These are phyloP conservation scores for Hafferia zeledoni DNA, from an alignment of 2,797 vertebrate genomes.

Conservation along the genomic window DNA sequence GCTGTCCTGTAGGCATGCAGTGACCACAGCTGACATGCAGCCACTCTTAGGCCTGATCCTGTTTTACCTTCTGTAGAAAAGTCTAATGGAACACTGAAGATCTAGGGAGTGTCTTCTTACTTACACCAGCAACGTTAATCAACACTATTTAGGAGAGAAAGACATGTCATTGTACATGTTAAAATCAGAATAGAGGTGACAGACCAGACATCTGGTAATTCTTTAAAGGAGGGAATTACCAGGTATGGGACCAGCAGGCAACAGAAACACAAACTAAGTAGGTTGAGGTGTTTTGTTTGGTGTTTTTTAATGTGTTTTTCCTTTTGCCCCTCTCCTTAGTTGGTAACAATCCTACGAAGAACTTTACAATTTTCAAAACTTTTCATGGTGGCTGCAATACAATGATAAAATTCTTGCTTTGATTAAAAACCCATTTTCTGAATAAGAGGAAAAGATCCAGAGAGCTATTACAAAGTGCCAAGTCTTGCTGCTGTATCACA, in stretches of 20 bases:
- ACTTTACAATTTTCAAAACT: not conserved
- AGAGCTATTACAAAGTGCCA: not conserved
- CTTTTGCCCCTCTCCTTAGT: not conserved
- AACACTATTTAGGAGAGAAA: not conserved
- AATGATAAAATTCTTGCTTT: not conserved
- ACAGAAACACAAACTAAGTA: not conserved
- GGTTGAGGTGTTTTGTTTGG: accelerated
- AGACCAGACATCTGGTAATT: not conserved
- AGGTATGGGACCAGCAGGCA: not conserved
- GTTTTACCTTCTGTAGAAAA: not conserved
- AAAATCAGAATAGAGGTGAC: not conserved
- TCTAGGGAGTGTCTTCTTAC: not conserved
- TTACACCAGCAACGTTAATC: not conserved
- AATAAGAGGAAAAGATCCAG: not conserved
- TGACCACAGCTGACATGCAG: accelerated
- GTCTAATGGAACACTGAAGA: not conserved
- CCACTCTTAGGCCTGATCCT: not conserved
- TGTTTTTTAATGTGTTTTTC: not conserved
- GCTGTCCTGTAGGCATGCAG: no score
- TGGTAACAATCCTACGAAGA: not conserved
- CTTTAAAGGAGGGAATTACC: not conserved
- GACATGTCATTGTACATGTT: not conserved
- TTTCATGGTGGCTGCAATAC: not conserved
- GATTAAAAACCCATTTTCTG: not conserved
- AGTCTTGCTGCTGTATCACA: not conserved